Base-by-base conservation (phyloP, 64 coral and sea anemone species). In the Montipora sp. region DNA sequence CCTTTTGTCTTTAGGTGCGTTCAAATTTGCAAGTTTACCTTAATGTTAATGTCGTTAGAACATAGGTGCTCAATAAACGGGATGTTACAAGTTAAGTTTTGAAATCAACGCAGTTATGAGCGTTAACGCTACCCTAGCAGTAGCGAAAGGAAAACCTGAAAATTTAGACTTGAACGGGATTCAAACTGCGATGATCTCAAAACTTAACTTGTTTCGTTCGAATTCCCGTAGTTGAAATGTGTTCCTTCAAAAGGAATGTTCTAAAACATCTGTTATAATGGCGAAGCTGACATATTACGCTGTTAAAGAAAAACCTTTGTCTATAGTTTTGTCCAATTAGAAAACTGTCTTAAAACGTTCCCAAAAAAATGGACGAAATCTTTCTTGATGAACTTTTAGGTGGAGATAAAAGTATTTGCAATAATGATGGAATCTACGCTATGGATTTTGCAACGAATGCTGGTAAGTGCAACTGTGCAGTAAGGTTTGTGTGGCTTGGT, bases 401-500 rank as follows among this genome's bases (percentile, higher is more conserved):
- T 84, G 95, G 91, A 48, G 88, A 96, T 87, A 89, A 89, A 61
- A 93, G 87, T 83, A 93, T 93, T 76, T 84, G 87, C 45, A 96
- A 90, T 50, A 90, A 90, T 24, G 88, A 96, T 47, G 95, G 95
- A 75, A 93, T 96, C 13, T 96, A 96, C 87, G 87, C 95, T 27
- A 90, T 96, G 75, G 91, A 96, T 27, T 96, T 96, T 90, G 95
- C 95, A 16, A 93, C 81, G 19, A 96, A 96, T 67, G 92, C 81
- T 77, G 95, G 95, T 96, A 90, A 75, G 65, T 74, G 14, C 15
- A 85, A 57, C 53, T 11, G 11, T 57, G 53, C 53, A 57, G 11
- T 8, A 57, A 6, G 11, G 53, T 57, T 11, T 8, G 53, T 57
- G 36, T n/a, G 15, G 11, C 16, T 14, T 66, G 61, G 61, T 66